phyloP scores from a whole-genome alignment of 1,140 invertebrate species.

The Drosophila mayri region DNA sequence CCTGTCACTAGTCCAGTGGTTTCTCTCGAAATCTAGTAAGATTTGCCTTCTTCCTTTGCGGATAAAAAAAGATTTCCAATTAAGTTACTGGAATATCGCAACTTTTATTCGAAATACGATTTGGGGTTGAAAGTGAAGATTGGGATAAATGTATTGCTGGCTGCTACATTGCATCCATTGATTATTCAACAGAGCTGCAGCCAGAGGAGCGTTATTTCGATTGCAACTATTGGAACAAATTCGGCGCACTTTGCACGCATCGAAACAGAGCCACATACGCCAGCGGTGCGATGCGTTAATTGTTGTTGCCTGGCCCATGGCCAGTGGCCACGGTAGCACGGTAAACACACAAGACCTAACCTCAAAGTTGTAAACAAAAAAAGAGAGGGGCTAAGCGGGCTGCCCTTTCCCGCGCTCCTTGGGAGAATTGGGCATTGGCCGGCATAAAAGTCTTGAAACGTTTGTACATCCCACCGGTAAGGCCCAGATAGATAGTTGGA shows the following conservation, averaged over 20 bases:
- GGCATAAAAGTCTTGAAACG: neutral
- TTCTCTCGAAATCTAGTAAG: neutral
- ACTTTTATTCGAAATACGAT: neutral
- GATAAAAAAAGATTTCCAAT: too few species aligned
- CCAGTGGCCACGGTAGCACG: conserved; percentile 34
- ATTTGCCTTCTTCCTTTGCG: too few species aligned
- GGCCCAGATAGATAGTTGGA: neutral
- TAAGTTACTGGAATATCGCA: too few species aligned
- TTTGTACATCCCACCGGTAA: neutral
- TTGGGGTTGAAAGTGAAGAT: neutral
- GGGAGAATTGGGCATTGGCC: neutral
- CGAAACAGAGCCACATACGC: conserved; percentile 1
- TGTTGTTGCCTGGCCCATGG: conserved; percentile 13
- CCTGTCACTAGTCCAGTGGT: neutral
- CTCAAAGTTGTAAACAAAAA: conserved; percentile 73
- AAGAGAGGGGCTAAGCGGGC: neutral
- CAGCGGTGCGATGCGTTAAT: neutral
- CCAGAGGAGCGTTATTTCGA: neutral
- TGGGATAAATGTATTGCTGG: neutral
- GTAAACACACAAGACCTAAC: conserved; percentile 61
- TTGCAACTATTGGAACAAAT: conserved; percentile 3
- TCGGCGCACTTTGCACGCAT: conserved; percentile 15
- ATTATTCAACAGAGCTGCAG: neutral
- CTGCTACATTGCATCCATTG: neutral
- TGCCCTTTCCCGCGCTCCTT: conserved; percentile 3